phyloP scores from a whole-genome alignment of 2,888 invertebrate species.

The Stictocephala bisonia region DNA sequence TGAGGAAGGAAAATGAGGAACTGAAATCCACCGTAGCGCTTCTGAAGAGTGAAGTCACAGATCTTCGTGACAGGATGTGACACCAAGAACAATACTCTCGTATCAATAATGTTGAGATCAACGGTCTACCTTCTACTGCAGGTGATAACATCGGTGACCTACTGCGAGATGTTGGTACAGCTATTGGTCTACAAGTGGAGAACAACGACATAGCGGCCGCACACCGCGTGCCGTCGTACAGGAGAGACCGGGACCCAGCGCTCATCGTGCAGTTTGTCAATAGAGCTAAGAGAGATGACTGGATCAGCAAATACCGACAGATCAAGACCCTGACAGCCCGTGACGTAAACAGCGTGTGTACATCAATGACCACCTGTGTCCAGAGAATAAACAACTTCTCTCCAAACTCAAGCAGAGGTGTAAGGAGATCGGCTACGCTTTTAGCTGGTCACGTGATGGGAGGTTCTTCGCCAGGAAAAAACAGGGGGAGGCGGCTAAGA shows the following conservation, averaged over 20 bases:
- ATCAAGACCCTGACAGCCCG: neutral
- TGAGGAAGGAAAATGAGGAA: conserved; percentile 5
- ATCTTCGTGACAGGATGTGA: too few species aligned
- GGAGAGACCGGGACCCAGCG: neutral
- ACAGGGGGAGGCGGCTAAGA: too few species aligned
- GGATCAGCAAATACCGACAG: conserved; percentile 3
- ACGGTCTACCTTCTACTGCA: too few species aligned
- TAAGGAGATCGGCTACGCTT: conserved; percentile 12
- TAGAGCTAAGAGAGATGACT: neutral
- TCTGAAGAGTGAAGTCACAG: neutral
- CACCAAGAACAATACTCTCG: too few species aligned
- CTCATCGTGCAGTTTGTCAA: conserved; percentile 28
- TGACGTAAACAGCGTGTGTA: conserved; percentile 25
- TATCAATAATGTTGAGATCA: too few species aligned
- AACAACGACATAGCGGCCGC: too few species aligned
- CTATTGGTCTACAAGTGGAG: too few species aligned
- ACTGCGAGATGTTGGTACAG: too few species aligned
- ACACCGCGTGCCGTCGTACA: too few species aligned
- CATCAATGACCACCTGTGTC: conserved; percentile 21
- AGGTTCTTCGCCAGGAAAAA: too few species aligned
- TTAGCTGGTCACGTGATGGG: neutral
- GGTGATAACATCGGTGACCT: too few species aligned
- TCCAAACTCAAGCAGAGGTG: conserved; percentile 25
- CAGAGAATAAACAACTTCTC: conserved; percentile 23
- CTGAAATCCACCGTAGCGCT: neutral